A percentile compares a stretch with the other conserved stretches of the same genome.
phyloP scores from a whole-genome alignment of 2,797 vertebrate species.

The Parotocinclus haroldoi region DNA sequence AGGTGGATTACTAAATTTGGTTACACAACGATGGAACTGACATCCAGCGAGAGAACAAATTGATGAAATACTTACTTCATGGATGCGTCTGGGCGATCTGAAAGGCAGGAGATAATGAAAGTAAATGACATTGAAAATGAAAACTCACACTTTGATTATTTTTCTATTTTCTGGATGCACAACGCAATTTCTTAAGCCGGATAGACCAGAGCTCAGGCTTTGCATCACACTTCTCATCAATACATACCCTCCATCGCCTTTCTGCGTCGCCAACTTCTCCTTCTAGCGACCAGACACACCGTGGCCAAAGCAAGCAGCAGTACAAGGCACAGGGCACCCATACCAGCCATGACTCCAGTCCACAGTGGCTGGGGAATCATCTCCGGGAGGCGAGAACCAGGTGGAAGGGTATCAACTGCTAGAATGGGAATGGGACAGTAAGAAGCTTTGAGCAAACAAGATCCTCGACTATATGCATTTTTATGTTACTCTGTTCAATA shows the following conservation, averaged over 20 bases:
- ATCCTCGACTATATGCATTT: too few species aligned
- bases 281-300: slow-evolving; percentile 81
- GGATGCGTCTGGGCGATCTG: slow-evolving; percentile 81
- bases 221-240: background rate
- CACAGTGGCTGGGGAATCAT: slow-evolving; percentile 78
- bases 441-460: too few species aligned
- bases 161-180: background rate
- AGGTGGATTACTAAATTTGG: too few species aligned
- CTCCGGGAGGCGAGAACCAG: slow-evolving; percentile 77
- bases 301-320: slow-evolving; percentile 79
- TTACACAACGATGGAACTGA: too few species aligned
- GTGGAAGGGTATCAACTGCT: slow-evolving; percentile 80
- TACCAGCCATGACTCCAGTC: slow-evolving; percentile 81
- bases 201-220: too few species aligned
- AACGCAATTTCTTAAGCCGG: background rate
- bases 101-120: slow-evolving; percentile 48
- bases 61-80: slow-evolving; percentile 79
- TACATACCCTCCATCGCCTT: slow-evolving; percentile 67
- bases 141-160: background rate
- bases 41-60: too few species aligned
- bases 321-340: slow-evolving; percentile 82
- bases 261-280: slow-evolving; percentile 60
- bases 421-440: slow-evolving; percentile 26
- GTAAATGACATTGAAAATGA: slow-evolving; percentile 52
- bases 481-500: too few species aligned